Conservation (phyloP, 2,888 invertebrate genomes). For the Pocota personata region DNA sequence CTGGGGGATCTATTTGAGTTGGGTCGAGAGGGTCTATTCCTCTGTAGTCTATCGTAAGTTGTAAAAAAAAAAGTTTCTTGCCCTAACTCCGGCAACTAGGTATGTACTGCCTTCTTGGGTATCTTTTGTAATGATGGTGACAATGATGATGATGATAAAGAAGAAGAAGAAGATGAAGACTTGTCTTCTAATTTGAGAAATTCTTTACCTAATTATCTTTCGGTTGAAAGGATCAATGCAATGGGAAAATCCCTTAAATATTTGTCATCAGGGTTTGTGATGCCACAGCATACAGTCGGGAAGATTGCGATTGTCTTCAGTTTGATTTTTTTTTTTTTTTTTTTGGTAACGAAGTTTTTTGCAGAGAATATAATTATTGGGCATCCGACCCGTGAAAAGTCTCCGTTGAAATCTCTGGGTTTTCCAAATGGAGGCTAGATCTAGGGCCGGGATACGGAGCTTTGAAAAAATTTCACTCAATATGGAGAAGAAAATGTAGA, state of each 20-base stretch:
- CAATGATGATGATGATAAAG: background rate
- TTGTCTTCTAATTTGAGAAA: constrained; percentile 31
- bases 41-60: constrained; percentile 7
- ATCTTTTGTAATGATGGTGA: constrained; percentile 4
- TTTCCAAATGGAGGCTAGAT: too few species aligned
- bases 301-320: background rate
- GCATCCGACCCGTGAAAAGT: too few species aligned
- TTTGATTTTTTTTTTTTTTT: background rate
- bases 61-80: constrained; percentile 8
- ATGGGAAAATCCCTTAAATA: background rate
- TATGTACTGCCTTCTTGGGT: background rate
- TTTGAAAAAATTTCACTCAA: too few species aligned
- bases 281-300: background rate
- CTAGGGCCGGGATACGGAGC: too few species aligned
- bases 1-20: background rate
- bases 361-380: too few species aligned
- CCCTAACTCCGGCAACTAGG: background rate
- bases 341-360: too few species aligned
- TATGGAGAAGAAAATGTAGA: too few species aligned
- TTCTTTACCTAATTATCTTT: constrained; percentile 43
- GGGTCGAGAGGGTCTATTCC: background rate
- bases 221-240: constrained; percentile 40
- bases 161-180: background rate
- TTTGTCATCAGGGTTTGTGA: background rate
- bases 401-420: too few species aligned